Evolutionary conservation across 2,888 invertebrate species (phyloP), one percentile per base, ranked within the genome.

Genomic region (Lepidonotus clava): DNA sequence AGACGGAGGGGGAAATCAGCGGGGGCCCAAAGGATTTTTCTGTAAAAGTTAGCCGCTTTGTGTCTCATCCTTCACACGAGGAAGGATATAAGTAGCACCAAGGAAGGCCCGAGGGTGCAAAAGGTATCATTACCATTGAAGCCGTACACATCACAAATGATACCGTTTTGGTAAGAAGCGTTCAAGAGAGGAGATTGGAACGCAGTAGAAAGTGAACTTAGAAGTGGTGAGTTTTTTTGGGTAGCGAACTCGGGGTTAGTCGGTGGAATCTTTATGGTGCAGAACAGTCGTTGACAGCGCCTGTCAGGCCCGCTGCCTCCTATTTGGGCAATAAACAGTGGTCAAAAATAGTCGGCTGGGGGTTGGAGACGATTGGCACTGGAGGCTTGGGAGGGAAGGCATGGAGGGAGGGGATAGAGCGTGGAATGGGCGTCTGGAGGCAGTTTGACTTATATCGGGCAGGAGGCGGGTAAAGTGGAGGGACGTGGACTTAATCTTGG

Each of bases 301-400:
- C 11, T 32, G n/a, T 5, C 61, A n/a, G n/a, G 28, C 24, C 24
- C 28, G n/a, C 61, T 32, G 11, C 61, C 28, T 11, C 28, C 24
- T 61, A 32, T 61, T 61, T 61, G 61, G 61, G n/a, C 61, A 61
- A 61, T 61, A 61, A 61, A 61, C 61, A 61, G 61, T 28, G 28
- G 2, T 61, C 28, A 28, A 24, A 61, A 61, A 28, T 28, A 61
- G 61, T 61, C 61, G 24, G 61, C 11, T 8, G 61, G 61, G 28
- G n/a, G n/a, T 24, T 53, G 11, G 53, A n/a, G n/a, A n/a, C n/a
- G n/a, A n/a, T n/a, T n/a, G n/a, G n/a, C n/a, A n/a, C n/a, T n/a
- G n/a, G n/a, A n/a, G 53, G 21, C 53, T 11, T 11, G 53, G 53
- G 46, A 46, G 6, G 46, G 46, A 6, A 46, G 46, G 18, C 46